phyloP scores from a whole-genome alignment of 2,797 vertebrate genomes.

The Acomys russatus region DNA sequence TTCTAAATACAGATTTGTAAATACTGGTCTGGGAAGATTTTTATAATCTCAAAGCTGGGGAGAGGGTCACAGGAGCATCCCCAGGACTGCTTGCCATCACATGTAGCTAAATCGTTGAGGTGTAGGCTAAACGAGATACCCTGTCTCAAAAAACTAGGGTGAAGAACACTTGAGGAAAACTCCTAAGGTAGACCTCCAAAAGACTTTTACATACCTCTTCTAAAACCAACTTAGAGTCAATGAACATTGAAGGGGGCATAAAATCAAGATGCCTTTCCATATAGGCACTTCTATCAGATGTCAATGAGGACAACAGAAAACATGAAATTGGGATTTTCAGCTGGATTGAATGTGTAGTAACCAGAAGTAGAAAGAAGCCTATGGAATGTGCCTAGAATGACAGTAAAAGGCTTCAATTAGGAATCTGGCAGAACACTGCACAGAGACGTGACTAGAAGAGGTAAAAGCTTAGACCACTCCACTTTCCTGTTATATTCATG shows the following conservation, averaged over 20 bases:
- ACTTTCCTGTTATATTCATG: slow-evolving; percentile 63
- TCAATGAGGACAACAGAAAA: background rate
- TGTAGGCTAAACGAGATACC: background rate
- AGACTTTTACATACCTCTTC: background rate
- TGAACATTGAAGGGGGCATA: rapidly evolving
- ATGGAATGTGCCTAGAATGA: background rate
- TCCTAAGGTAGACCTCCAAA: background rate
- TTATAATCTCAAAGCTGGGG: background rate
- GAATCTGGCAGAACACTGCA: slow-evolving; percentile 21
- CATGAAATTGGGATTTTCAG: slow-evolving; percentile 33
- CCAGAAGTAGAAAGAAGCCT: slow-evolving; percentile 55
- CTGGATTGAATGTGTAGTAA: slow-evolving; percentile 39
- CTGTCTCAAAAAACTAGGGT: background rate
- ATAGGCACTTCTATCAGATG: background rate
- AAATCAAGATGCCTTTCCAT: background rate
- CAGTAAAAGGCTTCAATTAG: slow-evolving; percentile 49
- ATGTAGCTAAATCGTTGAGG: background rate
- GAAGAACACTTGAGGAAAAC: background rate
- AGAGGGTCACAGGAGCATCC: background rate
- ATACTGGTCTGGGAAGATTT: background rate
- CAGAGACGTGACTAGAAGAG: slow-evolving; percentile 65
- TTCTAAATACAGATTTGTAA: background rate
- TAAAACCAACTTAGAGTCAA: background rate
- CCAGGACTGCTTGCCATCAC: background rate
- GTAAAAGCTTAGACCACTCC: slow-evolving; percentile 59